Evolutionary conservation across 2,113 vertebrate genomes (phyloP).

Genomic region (Callipepla californica): DNA sequence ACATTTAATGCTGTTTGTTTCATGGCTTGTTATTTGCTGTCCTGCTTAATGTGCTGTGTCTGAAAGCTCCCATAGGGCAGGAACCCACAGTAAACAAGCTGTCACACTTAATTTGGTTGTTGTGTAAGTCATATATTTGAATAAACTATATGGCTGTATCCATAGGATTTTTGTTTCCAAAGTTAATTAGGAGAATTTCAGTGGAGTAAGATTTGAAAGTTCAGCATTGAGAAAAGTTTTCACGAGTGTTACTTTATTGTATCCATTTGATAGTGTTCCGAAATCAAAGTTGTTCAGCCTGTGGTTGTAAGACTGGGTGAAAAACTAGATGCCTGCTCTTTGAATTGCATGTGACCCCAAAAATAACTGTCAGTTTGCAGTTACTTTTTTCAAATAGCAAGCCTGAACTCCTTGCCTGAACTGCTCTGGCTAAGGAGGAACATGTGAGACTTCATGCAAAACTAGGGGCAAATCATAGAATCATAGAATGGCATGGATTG

Average conservation of each 20-base stretch:
- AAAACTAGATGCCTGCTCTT: not conserved
- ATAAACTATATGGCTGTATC: not conserved
- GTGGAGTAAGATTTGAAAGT: not conserved
- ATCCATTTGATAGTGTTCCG: not conserved
- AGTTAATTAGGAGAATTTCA: not conserved
- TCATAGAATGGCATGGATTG: too few relatives aligned
- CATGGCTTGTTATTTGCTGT: not conserved
- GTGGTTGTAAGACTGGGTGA: not conserved
- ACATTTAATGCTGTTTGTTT: not conserved
- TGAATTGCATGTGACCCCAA: fast-evolving
- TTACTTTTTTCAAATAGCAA: not conserved
- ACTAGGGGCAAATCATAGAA: not conserved
- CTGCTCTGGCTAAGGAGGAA: not conserved
- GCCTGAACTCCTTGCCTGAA: not conserved
- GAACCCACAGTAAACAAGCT: slow-evolving; percentile 43
- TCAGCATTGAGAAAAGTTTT: not conserved
- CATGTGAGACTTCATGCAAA: not conserved
- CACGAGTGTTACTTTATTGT: fast-evolving
- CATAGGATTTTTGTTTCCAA: not conserved
- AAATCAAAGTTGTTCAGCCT: not conserved
- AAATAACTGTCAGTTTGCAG: not conserved
- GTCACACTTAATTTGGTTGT: slow-evolving; percentile 39
- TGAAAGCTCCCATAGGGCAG: slow-evolving; percentile 35
- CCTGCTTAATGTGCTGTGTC: slow-evolving; percentile 36
- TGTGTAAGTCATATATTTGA: slow-evolving; percentile 1